Evolutionary conservation across 2,888 invertebrate genomes (phyloP), one percentile per base, ranked within the genome.

Genomic region (Thumatha senex): DNA sequence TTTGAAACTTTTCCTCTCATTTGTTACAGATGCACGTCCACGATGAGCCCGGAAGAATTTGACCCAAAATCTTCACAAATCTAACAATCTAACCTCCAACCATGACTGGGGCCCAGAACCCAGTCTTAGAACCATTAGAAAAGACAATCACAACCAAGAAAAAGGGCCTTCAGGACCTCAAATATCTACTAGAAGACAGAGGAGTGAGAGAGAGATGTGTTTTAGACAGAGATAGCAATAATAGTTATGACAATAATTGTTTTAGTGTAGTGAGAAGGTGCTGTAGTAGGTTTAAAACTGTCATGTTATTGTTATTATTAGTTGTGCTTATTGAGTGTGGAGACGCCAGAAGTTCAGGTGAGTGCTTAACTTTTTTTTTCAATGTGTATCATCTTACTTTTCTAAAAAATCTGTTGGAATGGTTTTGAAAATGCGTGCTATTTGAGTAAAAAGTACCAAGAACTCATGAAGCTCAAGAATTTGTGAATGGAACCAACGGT

Each of bases 151-250:
- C 81, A 44, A 78, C 67, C 70, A 80, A 78, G 72, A 78, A 80
- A 58, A 82, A 79, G 70, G 79, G 82, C 60, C 76, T 89, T 48
- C 78, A 83, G 76, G 85, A 90, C 72, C 85, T 89, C 56, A 91
- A 86, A 86, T 80, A 82, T 9, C 76, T 89, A 56, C 62, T 90
- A 70, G 89, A 90, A 78, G 91, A 91, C 60, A 89, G 91, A 91
- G 91, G 90, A 49, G 50, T 46, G 41, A 48, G 45, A 41, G 34
- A 45, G 38, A 76, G 74, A 51, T 73, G 67, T 48, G 69, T 63
- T 48, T 74, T 72, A 58, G 76, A 77, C 63, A 74, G 64, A 63
- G 45, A 58, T 77, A 81, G 81, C 76, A 82, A 79, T 80, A 83
- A 68, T 82, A 84, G 82, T 72, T 57, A 72, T 67, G 73, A 81